Conservation (phyloP, 2,888 invertebrate species). For the Nomada goodeniana region DNA sequence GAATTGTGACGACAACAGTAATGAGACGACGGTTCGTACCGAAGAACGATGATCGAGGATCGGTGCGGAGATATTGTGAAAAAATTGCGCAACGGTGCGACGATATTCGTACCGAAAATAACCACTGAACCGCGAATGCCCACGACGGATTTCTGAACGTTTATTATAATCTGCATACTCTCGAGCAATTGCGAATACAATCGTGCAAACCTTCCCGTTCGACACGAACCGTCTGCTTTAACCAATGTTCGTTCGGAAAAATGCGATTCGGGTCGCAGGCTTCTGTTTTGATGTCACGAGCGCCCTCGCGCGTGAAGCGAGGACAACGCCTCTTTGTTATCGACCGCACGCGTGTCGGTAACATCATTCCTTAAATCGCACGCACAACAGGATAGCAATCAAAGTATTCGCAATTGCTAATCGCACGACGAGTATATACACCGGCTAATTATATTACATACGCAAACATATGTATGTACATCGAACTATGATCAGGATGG, state of each 20-base stretch:
- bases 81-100: constrained; percentile 9
- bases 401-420: constrained; percentile 7
- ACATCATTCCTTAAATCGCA: not conserved
- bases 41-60: constrained; percentile 19
- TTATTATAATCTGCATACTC: constrained; percentile 35
- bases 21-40: not conserved
- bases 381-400: not conserved
- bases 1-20: constrained; percentile 31
- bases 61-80: constrained; percentile 42
- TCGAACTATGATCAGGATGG: constrained; percentile 50
- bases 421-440: constrained; percentile 40
- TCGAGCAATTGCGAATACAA: constrained; percentile 7
- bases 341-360: too few relatives aligned
- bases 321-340: too few relatives aligned
- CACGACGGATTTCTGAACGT: constrained; percentile 54
- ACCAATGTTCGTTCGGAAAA: not conserved
- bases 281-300: not conserved
- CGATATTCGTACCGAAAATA: constrained; percentile 51
- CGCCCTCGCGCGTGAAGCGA: too few relatives aligned
- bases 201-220: not conserved
- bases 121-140: constrained; percentile 52
- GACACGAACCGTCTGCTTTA: not conserved
- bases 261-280: not conserved
- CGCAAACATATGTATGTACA: constrained; percentile 56
- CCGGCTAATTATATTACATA: constrained; percentile 53